A percentile compares a stretch with the other conserved stretches of the same genome.
These are phyloP conservation scores for Perizoma flavofasciatum DNA, from an alignment of 2,888 invertebrate genomes.

Conservation along the genomic window DNA sequence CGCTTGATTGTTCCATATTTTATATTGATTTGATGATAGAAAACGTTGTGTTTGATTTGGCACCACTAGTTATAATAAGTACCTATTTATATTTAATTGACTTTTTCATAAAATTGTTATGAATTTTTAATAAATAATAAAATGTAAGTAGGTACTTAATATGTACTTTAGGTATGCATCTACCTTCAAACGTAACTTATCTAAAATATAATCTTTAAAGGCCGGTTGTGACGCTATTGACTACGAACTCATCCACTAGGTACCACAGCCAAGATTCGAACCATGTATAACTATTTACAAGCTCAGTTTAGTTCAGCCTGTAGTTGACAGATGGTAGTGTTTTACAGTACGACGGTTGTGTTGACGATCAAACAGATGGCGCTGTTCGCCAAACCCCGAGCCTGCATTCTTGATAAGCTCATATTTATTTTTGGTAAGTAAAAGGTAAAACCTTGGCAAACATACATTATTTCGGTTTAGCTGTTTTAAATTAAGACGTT, in stretches of 20 bases:
- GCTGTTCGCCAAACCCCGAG: slow-evolving; percentile 30
- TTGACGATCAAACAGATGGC: slow-evolving; percentile 54
- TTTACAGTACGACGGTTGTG: slow-evolving; percentile 27
- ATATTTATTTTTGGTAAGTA: slow-evolving; percentile 72
- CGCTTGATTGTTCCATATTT: slow-evolving; percentile 39
- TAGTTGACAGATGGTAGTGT: slow-evolving; percentile 27
- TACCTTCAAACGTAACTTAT: background rate
- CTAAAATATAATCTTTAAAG: background rate
- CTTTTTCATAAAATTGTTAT: background rate
- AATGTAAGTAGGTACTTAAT: too few relatives aligned
- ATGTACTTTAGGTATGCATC: too few relatives aligned
- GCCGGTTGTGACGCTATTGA: background rate
- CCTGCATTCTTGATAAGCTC: slow-evolving; percentile 50
- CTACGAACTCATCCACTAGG: slow-evolving; percentile 9
- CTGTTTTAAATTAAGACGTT: slow-evolving; percentile 45
- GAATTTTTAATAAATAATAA: too few relatives aligned
- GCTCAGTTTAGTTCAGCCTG: slow-evolving; percentile 18
- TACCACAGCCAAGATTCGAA: slow-evolving; percentile 22
- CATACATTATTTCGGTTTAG: slow-evolving; percentile 43
- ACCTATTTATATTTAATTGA: background rate
- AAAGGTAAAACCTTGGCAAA: slow-evolving; percentile 53
- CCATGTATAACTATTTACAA: slow-evolving; percentile 20
- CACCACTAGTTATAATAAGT: slow-evolving; percentile 2
- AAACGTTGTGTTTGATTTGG: slow-evolving; percentile 16
- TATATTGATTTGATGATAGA: slow-evolving; percentile 26